Evolutionary conservation across 1,140 invertebrate genomes (phyloP).

Genomic region (Pseudomyrmex gracilis): DNA sequence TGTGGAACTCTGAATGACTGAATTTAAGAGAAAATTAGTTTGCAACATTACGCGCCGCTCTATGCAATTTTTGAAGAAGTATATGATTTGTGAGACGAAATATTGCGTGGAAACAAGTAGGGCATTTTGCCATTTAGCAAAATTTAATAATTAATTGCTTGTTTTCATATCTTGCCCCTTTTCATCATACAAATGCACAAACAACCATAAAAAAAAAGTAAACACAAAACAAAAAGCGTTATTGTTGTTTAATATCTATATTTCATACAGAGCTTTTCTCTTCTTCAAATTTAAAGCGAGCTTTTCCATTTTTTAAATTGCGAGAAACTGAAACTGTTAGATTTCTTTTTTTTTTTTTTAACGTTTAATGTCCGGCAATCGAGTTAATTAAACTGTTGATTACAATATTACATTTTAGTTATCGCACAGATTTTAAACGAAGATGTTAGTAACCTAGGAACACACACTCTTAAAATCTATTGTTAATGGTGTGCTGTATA

Average conservation of each 20-base stretch:
- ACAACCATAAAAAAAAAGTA: no score
- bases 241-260: no score
- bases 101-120: background rate
- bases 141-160: constrained; percentile 22
- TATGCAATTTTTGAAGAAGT: background rate
- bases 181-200: no score
- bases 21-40: constrained; percentile 43
- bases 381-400: constrained; percentile 12
- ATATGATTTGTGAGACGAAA: background rate
- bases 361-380: background rate
- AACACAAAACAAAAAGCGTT: no score
- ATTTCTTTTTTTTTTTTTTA: constrained; percentile 15
- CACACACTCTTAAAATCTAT: background rate
- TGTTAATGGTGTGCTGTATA: no score
- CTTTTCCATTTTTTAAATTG: no score
- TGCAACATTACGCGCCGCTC: background rate
- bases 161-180: background rate
- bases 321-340: no score
- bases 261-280: no score
- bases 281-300: no score
- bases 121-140: background rate
- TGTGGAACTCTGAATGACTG: constrained; percentile 1
- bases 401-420: background rate
- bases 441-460: background rate
- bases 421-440: constrained; percentile 3